Base-by-base conservation (phyloP, 2,888 invertebrate genomes). In the Holacanthella duospinosa region DNA sequence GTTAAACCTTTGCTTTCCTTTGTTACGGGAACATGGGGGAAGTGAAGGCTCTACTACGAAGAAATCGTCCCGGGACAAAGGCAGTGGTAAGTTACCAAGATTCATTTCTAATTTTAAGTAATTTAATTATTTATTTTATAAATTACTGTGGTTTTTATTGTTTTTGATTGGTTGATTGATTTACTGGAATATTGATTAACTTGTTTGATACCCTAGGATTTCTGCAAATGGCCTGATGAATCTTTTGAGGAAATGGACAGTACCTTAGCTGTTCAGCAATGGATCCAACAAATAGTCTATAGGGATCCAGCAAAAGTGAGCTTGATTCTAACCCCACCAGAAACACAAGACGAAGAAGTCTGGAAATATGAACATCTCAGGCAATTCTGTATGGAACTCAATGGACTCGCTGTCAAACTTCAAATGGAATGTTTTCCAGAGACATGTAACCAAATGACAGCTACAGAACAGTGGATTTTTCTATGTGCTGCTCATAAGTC, bases 391-490 rank as follows among this genome's bases (percentile, higher is more conserved):
- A 95, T 99, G 93, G 97, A 99, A 79, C 79, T 99, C 58, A 99
- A 99, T 81, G 96, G 95, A n/a, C 80, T 99, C 73, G 96, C 97
- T 57, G 96, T 99, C 0, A 85, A 91, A 75, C 81, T 99, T 69
- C 97, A 97, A 81, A 86, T 86, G 70, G 96, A 97, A 78, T 99
- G 99, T 78, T 89, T 92, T 76, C 95, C 97, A 44, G 91, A 93
- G 75, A 93, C 89, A 26, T 99, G 99, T 78, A 93, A 90, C 66
- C 97, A 99, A 80, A 99, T 99, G 99, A 99, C 97, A 55, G 99
- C 99, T 29, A 99, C 99, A 29, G 97, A 99, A 79, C 97, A 99
- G 76, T 99, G 99, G 99, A 99, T 99, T 79, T 99, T 99, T 79
- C 81, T 99, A 61, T 99, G 99, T 82, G 99, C 99, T 64, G 97